Base-by-base conservation (phyloP, 2,797 vertebrate genomes). In the Sebastiscus tertius region DNA sequence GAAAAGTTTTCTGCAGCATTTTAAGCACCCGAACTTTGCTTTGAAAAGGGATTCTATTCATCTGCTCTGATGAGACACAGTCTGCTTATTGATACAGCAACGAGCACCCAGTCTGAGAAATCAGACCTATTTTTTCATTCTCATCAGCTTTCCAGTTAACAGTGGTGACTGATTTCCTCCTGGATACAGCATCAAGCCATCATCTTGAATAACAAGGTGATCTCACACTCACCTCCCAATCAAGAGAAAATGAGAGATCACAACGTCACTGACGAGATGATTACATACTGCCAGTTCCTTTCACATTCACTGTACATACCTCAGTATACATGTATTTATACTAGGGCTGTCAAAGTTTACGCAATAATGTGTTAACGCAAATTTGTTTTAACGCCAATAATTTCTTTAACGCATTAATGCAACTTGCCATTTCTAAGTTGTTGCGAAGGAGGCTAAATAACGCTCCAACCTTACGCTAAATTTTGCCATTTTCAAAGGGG, bases 31-130 rank as follows among this genome's bases (percentile, higher is more conserved):
- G 26, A 63, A 68, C 75, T 81, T 83, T 29, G 52, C 77, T 82
- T 80, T 84, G 62, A 72, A 78, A 82, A 62, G 54, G n/a, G 74
- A 63, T 75, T 85, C 26, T 58, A 64, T 88, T 90, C 72, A 83
- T 82, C 72, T 87, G 61, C 68, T 75, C 63, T 77, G 67, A 83
- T 70, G 85, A 88, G 73, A 73, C 68, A 58, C 60, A 58, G 20
- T 54, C 42, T 22, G 65, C 29, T 76, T 69, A 65, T 66, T 80
- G 66, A 65, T 82, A 79, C 34, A 83, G 74, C 75, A 61, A 76
- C 62, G 73, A 67, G 33, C 62, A 84, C n/a, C 70, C 52, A 69
- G 26, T 71, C 5, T 14, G 34, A 84, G 62, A 72, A 73, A 60
- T 7, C 9, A 3, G 10, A 65, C 29, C 63, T 67, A 26, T 46